Percentiles rank a stretch among this genome's conserved stretches.
phyloP scores from a whole-genome alignment of 1,140 invertebrate genomes.

The Pseudachorutes palmiensis region DNA sequence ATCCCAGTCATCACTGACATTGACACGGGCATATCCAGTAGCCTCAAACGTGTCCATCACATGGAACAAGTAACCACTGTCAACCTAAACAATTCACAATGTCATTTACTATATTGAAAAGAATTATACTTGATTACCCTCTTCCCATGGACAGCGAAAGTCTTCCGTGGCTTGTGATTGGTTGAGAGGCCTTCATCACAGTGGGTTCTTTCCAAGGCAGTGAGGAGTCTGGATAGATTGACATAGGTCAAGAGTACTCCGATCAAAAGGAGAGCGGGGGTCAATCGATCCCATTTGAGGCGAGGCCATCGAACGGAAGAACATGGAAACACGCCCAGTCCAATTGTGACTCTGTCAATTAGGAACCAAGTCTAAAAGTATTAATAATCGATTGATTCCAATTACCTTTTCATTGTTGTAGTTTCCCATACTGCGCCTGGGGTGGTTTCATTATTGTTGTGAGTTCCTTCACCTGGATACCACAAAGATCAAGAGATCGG shows the following conservation, averaged over 20 bases:
- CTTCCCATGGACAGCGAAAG: conserved; percentile 32
- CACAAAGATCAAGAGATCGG: too few species aligned
- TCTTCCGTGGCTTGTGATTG: conserved; percentile 18
- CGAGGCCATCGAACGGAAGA: neutral
- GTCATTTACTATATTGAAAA: conserved; percentile 6
- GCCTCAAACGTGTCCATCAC: conserved; percentile 63
- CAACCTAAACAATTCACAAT: conserved; percentile 41
- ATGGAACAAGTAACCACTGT: conserved; percentile 64
- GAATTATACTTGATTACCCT: conserved; percentile 9
- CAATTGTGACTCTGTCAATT: too few species aligned
- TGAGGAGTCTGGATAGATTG: conserved; percentile 9
- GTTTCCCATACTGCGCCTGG: too few species aligned
- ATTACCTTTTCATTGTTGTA: too few species aligned
- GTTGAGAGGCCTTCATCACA: neutral
- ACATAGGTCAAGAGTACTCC: conserved; percentile 23
- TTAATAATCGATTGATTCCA: too few species aligned
- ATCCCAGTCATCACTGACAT: conserved; percentile 59
- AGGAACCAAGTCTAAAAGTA: too few species aligned
- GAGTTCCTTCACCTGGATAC: too few species aligned
- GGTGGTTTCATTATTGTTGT: too few species aligned
- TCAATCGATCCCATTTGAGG: conserved; percentile 15
- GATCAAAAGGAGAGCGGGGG: conserved; percentile 12
- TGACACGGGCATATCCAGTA: conserved; percentile 59
- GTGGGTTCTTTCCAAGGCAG: neutral
- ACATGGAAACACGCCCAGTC: too few species aligned